A percentile compares a stretch with the other conserved stretches of the same genome.
phyloP scores from a whole-genome alignment of 2,797 vertebrate genomes.

The Chrosomus eos region DNA sequence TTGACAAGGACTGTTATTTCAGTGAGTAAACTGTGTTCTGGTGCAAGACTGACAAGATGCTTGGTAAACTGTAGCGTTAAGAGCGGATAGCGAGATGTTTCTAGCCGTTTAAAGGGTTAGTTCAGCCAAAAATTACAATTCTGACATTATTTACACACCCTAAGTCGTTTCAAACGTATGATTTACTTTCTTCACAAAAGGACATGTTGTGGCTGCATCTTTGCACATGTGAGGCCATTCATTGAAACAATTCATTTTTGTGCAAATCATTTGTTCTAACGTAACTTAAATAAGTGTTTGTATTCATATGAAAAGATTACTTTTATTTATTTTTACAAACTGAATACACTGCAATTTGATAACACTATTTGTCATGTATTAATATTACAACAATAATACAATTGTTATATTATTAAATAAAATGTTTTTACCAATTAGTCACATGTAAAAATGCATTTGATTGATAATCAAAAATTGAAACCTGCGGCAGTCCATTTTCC shows the following conservation, averaged over 20 bases:
- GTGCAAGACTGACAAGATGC: constrained; percentile 1
- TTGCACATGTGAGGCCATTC: neutral
- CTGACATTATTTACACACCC: neutral
- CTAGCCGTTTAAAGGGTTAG: constrained; percentile 4
- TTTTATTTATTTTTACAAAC: no score
- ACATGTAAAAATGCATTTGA: neutral
- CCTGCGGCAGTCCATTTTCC: neutral
- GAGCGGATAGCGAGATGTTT: neutral
- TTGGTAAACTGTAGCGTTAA: neutral
- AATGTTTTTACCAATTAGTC: neutral
- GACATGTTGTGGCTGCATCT: neutral
- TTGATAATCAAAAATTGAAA: neutral
- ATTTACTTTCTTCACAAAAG: neutral
- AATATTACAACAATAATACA: neutral
- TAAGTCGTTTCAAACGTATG: neutral
- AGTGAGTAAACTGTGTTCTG: neutral
- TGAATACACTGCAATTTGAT: neutral
- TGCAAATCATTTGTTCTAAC: no score
- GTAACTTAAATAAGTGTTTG: no score
- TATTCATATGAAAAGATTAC: neutral
- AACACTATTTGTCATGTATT: neutral
- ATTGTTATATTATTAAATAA: neutral
- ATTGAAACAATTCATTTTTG: neutral
- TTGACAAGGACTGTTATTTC: neutral
- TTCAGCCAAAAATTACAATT: neutral